These are phyloP conservation scores for Drosophila kambysellisi DNA, from an alignment of 2,888 invertebrate species.

Conservation along the genomic window DNA sequence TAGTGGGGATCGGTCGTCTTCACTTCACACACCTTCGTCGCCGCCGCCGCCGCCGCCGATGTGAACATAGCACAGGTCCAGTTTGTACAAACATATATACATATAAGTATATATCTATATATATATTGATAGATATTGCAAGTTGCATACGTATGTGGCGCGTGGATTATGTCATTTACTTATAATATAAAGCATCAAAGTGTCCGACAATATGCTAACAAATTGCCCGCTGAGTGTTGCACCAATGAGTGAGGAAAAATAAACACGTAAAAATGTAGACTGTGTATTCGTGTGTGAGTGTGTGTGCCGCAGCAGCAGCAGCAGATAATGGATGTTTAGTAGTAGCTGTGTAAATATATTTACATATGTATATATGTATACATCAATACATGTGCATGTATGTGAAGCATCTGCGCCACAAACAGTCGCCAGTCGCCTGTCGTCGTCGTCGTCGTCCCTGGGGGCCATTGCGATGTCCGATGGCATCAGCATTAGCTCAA, in stretches of 20 bases:
- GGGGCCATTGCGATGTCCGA: conserved; percentile 44
- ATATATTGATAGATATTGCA: conserved; percentile 51
- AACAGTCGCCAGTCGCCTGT: conserved; percentile 27
- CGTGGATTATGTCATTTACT: conserved; percentile 79
- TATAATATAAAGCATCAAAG: conserved; percentile 65
- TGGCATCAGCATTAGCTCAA: conserved; percentile 34
- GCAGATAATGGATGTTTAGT: conserved; percentile 70
- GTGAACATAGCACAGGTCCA: conserved; percentile 65
- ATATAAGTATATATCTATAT: conserved; percentile 26
- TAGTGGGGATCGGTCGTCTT: conserved; percentile 53
- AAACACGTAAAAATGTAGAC: conserved; percentile 76
- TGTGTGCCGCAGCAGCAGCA: conserved; percentile 44
- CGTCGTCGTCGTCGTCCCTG: conserved; percentile 36
- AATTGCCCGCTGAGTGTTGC: conserved; percentile 59
- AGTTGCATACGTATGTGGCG: conserved; percentile 63
- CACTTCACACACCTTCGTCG: conserved; percentile 36
- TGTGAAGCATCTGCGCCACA: conserved; percentile 58
- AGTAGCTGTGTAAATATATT: conserved; percentile 39
- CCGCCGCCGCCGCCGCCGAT: conserved; percentile 29
- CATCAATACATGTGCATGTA: conserved; percentile 15
- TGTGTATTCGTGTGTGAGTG: conserved; percentile 53
- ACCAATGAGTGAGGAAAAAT: conserved; percentile 58
- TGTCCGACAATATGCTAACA: conserved; percentile 56
- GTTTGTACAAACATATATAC: conserved; percentile 57
- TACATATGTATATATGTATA: conserved; percentile 24